A percentile compares a stretch with the other conserved stretches of the same genome.
Evolutionary conservation across 2,113 vertebrate species (phyloP).

Genomic region (Catharus minimus): DNA sequence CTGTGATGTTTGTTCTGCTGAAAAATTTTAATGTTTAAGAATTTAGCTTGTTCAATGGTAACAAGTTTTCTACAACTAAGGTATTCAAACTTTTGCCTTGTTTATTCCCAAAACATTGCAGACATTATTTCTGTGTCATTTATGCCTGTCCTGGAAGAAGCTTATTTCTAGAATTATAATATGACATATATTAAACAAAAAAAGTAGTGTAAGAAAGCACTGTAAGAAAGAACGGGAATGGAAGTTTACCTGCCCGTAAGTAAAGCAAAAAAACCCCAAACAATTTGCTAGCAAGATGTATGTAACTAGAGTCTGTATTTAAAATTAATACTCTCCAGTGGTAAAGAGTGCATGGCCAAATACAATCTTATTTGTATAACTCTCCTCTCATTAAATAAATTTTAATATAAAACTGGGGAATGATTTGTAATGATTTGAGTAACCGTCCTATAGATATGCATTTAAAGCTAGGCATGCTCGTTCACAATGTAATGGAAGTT

Average conservation of each 20-base stretch:
- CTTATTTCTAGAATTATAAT: background rate
- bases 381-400: background rate
- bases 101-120: background rate
- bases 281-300: background rate
- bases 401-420: background rate
- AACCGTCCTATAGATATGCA: background rate
- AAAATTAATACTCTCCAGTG: background rate
- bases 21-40: background rate
- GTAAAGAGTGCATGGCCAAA: background rate
- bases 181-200: background rate
- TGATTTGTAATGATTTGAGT: background rate
- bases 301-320: background rate
- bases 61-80: background rate
- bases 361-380: background rate
- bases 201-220: background rate
- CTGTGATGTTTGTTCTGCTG: background rate
- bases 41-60: background rate
- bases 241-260: background rate
- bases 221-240: background rate
- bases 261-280: background rate
- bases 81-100: background rate
- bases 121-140: background rate
- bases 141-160: background rate
- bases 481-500: background rate
- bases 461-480: background rate